Evolutionary conservation across 1,140 invertebrate species (phyloP).

Genomic region (Bilobella aurantiaca): DNA sequence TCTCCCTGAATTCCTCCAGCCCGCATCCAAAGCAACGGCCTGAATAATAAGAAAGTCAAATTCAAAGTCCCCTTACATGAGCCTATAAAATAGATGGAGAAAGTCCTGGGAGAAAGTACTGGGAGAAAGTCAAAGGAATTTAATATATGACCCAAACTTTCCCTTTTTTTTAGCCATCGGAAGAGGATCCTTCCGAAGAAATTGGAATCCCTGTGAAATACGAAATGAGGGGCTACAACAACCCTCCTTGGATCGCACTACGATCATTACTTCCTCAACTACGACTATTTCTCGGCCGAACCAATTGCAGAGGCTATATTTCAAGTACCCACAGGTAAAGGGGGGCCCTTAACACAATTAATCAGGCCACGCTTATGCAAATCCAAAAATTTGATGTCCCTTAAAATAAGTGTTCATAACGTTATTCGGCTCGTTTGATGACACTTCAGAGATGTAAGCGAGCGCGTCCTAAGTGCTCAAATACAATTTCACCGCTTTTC

Average conservation of each 20-base stretch:
- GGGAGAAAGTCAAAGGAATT: background rate
- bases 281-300: slow-evolving; percentile 59
- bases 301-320: slow-evolving; percentile 59
- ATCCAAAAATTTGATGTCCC: no score
- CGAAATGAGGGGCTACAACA: slow-evolving; percentile 63
- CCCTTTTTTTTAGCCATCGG: slow-evolving; percentile 11
- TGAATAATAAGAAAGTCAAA: no score
- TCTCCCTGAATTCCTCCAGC: background rate
- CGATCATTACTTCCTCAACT: slow-evolving; percentile 86
- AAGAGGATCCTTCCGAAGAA: slow-evolving; percentile 25
- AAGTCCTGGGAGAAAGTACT: background rate
- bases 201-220: slow-evolving; percentile 43
- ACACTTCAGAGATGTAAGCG: no score
- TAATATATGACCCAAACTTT: background rate
- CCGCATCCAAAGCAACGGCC: background rate
- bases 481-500: no score
- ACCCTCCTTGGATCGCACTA: slow-evolving; percentile 85
- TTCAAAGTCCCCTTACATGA: background rate
- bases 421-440: no score
- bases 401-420: no score
- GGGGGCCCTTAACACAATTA: no score
- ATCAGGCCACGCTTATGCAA: no score
- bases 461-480: no score
- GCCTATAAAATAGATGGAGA: background rate
- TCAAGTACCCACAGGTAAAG: slow-evolving; percentile 49